Conservation (phyloP, 2,113 vertebrate genomes). For the Pelodiscus sinensis region DNA sequence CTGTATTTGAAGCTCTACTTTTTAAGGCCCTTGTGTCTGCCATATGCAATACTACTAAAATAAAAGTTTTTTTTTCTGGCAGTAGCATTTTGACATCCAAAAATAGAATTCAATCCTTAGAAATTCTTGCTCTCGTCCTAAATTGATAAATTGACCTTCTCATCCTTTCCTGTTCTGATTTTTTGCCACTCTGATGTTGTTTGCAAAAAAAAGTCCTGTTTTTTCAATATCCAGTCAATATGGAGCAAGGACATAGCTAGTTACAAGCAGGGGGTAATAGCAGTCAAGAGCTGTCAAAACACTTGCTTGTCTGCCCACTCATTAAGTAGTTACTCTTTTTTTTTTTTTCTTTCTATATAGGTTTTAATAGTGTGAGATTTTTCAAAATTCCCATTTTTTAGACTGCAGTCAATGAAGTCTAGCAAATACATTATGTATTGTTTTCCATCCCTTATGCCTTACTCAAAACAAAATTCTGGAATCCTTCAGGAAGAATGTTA, state of each 20-base stretch:
- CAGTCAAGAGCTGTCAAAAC: constrained; percentile 4
- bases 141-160: background rate
- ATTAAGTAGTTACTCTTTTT: background rate
- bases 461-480: background rate
- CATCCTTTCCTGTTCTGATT: constrained; percentile 15
- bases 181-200: background rate
- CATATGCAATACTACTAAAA: background rate
- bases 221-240: constrained; percentile 15
- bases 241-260: background rate
- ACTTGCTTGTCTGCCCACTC: background rate
- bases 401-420: background rate
- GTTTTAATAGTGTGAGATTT: background rate
- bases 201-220: background rate
- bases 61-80: background rate
- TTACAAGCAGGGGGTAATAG: background rate
- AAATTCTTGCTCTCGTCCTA: background rate
- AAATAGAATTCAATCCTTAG: background rate
- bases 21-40: background rate
- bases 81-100: background rate
- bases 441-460: background rate
- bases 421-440: background rate
- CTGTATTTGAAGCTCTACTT: background rate
- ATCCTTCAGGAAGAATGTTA: background rate
- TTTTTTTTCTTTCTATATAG: constrained; percentile 8
- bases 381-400: constrained; percentile 8